phyloP scores from a whole-genome alignment of 2,888 invertebrate species.

The Melangyna quadrimaculata region DNA sequence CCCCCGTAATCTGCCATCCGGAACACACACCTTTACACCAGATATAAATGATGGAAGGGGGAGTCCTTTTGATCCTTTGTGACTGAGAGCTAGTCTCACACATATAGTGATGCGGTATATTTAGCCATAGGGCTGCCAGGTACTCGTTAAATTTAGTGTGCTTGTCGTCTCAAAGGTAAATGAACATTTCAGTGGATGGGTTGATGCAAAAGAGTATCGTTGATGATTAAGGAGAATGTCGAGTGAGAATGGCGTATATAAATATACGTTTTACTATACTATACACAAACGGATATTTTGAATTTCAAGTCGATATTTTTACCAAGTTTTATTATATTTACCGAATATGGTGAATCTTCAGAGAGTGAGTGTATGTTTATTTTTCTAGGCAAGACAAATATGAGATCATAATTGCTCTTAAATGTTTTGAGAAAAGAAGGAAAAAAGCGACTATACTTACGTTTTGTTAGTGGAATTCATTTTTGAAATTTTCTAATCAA shows the following conservation, averaged over 20 bases:
- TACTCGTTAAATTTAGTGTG: constrained; percentile 62
- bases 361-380: neutral
- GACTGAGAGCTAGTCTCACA: constrained; percentile 45
- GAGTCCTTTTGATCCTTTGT: constrained; percentile 64
- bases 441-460: neutral
- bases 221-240: constrained; percentile 41
- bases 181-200: constrained; percentile 53
- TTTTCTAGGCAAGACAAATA: neutral
- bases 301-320: constrained; percentile 25
- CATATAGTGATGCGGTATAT: constrained; percentile 31
- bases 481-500: neutral
- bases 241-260: constrained; percentile 19
- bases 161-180: constrained; percentile 61
- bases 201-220: constrained; percentile 51
- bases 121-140: constrained; percentile 58
- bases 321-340: neutral
- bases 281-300: constrained; percentile 59
- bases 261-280: constrained; percentile 37
- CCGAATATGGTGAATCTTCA: neutral
- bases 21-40: neutral
- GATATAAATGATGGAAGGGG: neutral
- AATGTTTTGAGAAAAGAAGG: neutral
- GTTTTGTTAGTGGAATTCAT: neutral
- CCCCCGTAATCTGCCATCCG: neutral
- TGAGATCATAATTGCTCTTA: neutral